Base-by-base conservation (phyloP, 2,797 vertebrate genomes). In the Ficedula albicollis region DNA sequence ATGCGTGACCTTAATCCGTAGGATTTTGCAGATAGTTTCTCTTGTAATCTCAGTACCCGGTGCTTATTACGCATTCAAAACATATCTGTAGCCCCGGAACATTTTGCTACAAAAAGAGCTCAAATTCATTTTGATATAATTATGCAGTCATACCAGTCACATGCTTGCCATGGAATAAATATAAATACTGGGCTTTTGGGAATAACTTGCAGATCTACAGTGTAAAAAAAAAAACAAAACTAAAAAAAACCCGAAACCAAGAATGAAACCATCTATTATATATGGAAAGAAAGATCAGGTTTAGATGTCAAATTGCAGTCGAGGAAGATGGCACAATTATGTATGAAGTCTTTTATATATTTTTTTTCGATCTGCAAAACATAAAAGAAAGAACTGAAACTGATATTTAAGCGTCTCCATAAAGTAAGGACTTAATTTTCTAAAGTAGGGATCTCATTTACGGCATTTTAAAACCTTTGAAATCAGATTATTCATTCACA, bases 1-100 rank as follows among this genome's bases (percentile, higher is more conserved):
- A 75, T 77, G 92, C 59, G 32, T 89, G 90, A 95, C 93, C 93
- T 96, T 96, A 95, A 95, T 96, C 92, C 27, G 0, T 48, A 88
- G 85, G 87, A 95, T 95, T 94, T 79, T 78, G 39, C 49, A 74
- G 70, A 73, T 88, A 84, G 69, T 86, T 92, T 84, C 79, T 64
- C 87, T 79, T 90, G 85, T 90, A 94, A 84, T 94, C 93, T 90
- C 80, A 90, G 41, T 88, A 83, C 77, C 74, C 80, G 0, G 39
- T 56, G 56, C 3, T 91, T 91, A 93, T 95, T 80, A 70, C 0
- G 25, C 41, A 94, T 91, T 95, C 95, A 90, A 44, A 88, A 59
- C 25, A 0, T 86, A 90, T 79, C 59, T 67, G 34, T 84, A 94
- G 78, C 90, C 72, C 21, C 17, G 20, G 51, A 94, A 94, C 74